Evolutionary conservation across 2,888 invertebrate species (phyloP).

Genomic region (Acanthosepion lycidas): DNA sequence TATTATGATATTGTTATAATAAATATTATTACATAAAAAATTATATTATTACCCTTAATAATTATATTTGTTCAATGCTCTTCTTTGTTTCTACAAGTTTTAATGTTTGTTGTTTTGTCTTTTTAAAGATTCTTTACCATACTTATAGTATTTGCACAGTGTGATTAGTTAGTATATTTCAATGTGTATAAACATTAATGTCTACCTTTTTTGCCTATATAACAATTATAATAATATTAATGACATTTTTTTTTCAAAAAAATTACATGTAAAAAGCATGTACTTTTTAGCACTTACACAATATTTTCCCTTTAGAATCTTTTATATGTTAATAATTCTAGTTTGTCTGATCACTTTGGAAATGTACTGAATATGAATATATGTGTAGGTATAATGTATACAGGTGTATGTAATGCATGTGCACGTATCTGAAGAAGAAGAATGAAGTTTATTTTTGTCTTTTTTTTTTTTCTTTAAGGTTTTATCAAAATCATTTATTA

Average conservation of each 20-base stretch:
- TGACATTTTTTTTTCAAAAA: neutral
- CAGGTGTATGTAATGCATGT: neutral
- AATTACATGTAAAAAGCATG: neutral
- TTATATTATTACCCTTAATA: too few relatives aligned
- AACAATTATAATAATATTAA: neutral
- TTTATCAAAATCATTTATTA: neutral
- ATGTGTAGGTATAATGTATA: neutral
- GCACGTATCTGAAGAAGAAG: neutral
- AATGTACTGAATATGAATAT: neutral
- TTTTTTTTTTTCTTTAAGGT: neutral
- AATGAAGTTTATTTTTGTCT: neutral
- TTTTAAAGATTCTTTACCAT: neutral
- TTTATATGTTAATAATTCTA: neutral
- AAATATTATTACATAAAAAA: too few relatives aligned
- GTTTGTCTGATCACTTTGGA: neutral
- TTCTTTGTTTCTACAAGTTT: neutral
- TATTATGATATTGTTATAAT: too few relatives aligned
- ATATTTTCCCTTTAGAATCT: neutral
- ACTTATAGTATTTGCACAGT: neutral
- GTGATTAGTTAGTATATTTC: constrained; percentile 33
- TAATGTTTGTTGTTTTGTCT: neutral
- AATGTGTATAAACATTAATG: neutral
- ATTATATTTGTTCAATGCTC: neutral
- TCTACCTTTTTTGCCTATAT: neutral
- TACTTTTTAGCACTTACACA: neutral